A percentile compares a stretch with the other conserved stretches of the same genome.
Evolutionary conservation across 2,797 vertebrate genomes (phyloP).

Genomic region (Danio tinwini): DNA sequence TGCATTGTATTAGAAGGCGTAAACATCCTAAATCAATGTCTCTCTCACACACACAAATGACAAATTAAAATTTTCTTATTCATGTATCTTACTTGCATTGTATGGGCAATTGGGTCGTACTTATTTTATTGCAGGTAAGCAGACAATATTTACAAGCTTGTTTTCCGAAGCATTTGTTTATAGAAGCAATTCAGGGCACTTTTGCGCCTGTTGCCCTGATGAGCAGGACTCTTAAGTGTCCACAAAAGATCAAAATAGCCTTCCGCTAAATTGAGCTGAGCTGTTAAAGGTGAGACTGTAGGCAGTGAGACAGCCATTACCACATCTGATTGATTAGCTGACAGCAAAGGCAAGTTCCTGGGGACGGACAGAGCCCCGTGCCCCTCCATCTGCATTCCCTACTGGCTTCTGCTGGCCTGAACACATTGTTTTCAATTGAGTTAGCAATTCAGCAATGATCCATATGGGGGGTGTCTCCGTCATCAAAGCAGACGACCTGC

Average conservation of each 20-base stretch:
- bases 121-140: constrained; percentile 2
- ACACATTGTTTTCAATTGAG: constrained; percentile 76
- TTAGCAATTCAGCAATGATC: constrained; percentile 75
- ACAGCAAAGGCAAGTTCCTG: constrained; percentile 62
- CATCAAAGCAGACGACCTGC: too few species aligned
- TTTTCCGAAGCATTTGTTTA: neutral
- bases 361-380: constrained; percentile 42
- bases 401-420: constrained; percentile 70
- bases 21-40: neutral
- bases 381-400: constrained; percentile 64
- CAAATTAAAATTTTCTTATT: neutral
- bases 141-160: constrained; percentile 14
- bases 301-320: constrained; percentile 58
- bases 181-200: neutral
- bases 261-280: constrained; percentile 63
- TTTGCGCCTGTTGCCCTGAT: constrained; percentile 23
- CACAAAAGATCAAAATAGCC: constrained; percentile 69
- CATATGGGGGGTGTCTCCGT: too few species aligned
- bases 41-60: neutral
- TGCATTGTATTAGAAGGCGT: too few species aligned
- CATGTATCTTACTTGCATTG: neutral
- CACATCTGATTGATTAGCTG: constrained; percentile 61
- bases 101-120: neutral
- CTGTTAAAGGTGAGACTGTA: constrained; percentile 56
- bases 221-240: constrained; percentile 18